Evolutionary conservation across 2,888 invertebrate genomes (phyloP).

Genomic region (Osmoderma eremita): DNA sequence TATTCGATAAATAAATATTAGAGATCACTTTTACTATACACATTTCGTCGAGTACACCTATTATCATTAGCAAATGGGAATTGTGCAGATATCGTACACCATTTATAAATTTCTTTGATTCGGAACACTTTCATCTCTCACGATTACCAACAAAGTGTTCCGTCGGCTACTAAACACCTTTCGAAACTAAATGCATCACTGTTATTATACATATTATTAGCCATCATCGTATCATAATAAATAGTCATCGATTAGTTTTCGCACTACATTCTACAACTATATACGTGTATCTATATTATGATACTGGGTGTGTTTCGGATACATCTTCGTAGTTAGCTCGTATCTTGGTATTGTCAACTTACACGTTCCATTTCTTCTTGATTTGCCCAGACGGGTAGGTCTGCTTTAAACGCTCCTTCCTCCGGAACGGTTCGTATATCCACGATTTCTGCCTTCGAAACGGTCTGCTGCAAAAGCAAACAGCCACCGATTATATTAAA

Average conservation of each 20-base stretch:
- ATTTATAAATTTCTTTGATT: too few relatives aligned
- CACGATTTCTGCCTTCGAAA: conserved; percentile 60
- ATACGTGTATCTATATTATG: not conserved
- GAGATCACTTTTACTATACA: conserved; percentile 45
- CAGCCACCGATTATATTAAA: too few relatives aligned
- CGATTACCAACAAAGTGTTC: too few relatives aligned
- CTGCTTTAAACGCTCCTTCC: conserved; percentile 53
- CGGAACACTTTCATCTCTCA: not conserved
- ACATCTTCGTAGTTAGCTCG: conserved; percentile 1
- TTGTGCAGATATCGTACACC: too few relatives aligned
- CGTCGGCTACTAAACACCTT: not conserved
- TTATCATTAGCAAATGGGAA: conserved; percentile 1
- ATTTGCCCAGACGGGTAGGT: conserved; percentile 45
- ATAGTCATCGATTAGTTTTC: conserved; percentile 17
- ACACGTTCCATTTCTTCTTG: conserved; percentile 49
- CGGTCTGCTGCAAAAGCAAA: conserved; percentile 50
- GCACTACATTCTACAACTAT: too few relatives aligned
- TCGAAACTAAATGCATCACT: too few relatives aligned
- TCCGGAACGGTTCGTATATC: conserved; percentile 53
- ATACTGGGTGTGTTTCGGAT: conserved; percentile 6
- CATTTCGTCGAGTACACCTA: conserved; percentile 37
- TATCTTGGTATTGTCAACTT: conserved; percentile 13
- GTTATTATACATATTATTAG: too few relatives aligned
- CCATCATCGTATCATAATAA: not conserved
- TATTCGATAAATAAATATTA: conserved; percentile 41